Conservation (phyloP, 2,113 vertebrate genomes). For the Brienomyrus brachyistius region DNA sequence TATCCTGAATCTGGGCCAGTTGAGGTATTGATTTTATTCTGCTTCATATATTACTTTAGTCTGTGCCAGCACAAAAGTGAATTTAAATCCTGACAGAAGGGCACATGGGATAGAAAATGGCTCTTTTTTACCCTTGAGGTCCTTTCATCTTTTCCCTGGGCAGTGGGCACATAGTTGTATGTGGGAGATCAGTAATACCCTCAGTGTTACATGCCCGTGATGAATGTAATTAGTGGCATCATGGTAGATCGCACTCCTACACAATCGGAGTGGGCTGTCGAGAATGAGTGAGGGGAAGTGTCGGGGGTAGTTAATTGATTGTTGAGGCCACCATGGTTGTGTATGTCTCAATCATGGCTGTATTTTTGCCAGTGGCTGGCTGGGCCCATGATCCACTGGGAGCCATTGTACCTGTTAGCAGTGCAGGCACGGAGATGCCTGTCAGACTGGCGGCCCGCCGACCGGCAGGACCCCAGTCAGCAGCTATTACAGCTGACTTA, state of each 20-base stretch:
- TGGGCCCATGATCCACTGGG: constrained; percentile 2
- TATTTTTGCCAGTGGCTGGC: background rate
- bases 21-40: constrained; percentile 15
- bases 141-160: background rate
- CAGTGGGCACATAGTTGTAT: background rate
- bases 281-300: background rate
- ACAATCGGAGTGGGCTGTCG: background rate
- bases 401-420: constrained; percentile 15
- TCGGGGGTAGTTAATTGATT: constrained; percentile 11
- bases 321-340: background rate
- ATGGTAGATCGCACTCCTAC: background rate
- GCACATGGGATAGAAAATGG: background rate
- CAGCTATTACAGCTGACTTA: constrained; percentile 28
- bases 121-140: background rate
- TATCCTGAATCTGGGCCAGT: background rate
- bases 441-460: constrained; percentile 6
- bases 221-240: constrained; percentile 16
- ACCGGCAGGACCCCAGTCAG: constrained; percentile 14
- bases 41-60: background rate
- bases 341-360: constrained; percentile 2
- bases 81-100: background rate
- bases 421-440: constrained; percentile 19
- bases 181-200: background rate
- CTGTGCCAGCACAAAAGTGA: background rate
- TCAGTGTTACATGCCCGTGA: background rate